These are phyloP conservation scores for Aleiodes sp. DNA, from an alignment of 1,140 invertebrate species.

Conservation along the genomic window DNA sequence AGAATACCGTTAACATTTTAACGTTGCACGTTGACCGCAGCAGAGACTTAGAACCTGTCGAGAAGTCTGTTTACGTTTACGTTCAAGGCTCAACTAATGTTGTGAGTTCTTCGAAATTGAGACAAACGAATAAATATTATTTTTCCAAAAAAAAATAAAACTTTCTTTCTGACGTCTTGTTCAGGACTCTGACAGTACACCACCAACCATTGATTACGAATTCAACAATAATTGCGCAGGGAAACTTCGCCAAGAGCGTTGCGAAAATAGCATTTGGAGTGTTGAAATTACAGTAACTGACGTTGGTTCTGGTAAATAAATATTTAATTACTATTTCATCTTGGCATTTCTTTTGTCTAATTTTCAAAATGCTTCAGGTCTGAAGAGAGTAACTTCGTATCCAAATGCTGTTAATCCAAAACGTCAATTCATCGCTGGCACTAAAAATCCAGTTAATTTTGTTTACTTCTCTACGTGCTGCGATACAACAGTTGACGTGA, in stretches of 20 bases:
- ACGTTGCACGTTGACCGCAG: conserved; percentile 62
- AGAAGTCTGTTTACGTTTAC: conserved; percentile 63
- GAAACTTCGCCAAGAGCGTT: conserved; percentile 56
- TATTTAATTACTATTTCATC: conserved; percentile 15
- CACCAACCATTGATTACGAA: conserved; percentile 64
- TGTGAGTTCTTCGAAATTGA: conserved; percentile 37
- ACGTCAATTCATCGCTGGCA: conserved; percentile 68
- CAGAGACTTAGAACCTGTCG: conserved; percentile 40
- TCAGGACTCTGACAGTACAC: conserved; percentile 53
- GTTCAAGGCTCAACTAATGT: conserved; percentile 48
- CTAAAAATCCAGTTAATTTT: conserved; percentile 67
- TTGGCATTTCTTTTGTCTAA: conserved; percentile 27
- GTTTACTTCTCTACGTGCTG: conserved; percentile 73
- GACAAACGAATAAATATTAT: background rate
- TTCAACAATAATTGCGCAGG: conserved; percentile 69
- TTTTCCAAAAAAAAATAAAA: conserved; percentile 11
- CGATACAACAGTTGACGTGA: conserved; percentile 67
- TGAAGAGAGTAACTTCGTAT: conserved; percentile 68
- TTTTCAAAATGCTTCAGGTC: conserved; percentile 56
- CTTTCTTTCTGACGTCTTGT: background rate
- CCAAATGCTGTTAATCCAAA: conserved; percentile 63
- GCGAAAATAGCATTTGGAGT: conserved; percentile 71
- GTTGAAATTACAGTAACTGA: conserved; percentile 70
- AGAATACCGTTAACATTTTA: conserved; percentile 67
- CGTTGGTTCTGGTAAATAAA: conserved; percentile 62